These are phyloP conservation scores for Echiichthys vipera DNA, from an alignment of 2,797 vertebrate species.

Conservation along the genomic window DNA sequence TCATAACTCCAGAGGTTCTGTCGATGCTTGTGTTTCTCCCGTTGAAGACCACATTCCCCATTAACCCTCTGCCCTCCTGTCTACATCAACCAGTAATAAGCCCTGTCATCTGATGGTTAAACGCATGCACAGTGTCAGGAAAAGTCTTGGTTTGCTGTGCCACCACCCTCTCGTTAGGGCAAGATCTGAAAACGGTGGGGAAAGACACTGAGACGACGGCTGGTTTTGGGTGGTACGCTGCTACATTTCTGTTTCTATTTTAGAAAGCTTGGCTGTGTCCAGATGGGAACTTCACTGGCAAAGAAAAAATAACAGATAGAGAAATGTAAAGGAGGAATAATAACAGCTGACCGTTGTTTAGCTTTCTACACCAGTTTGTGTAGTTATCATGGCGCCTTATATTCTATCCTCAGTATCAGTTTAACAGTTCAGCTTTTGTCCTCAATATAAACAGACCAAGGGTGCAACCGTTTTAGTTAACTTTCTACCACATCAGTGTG, in stretches of 20 bases:
- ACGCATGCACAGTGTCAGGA: constrained; percentile 42
- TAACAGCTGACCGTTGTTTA: background rate
- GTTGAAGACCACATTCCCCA: constrained; percentile 13
- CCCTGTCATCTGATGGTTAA: constrained; percentile 35
- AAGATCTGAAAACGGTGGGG: constrained; percentile 65
- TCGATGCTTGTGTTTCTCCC: constrained; percentile 1
- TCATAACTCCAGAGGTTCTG: background rate
- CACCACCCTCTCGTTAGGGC: constrained; percentile 53
- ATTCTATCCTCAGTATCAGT: too few species aligned
- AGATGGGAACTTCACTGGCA: constrained; percentile 46
- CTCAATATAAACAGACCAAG: too few species aligned
- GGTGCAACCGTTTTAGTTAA: too few species aligned
- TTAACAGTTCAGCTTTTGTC: too few species aligned
- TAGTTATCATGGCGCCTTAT: constrained; percentile 1
- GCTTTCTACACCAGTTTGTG: constrained; percentile 1
- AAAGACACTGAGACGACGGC: constrained; percentile 52
- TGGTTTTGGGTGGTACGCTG: constrained; percentile 70
- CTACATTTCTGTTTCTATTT: constrained; percentile 64
- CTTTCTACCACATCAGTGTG: too few species aligned
- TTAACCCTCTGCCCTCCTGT: constrained; percentile 7
- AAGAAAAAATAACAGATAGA: background rate
- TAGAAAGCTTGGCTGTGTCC: constrained; percentile 44
- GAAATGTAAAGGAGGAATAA: constrained; percentile 15
- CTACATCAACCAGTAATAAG: background rate
- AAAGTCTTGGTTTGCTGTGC: constrained; percentile 15